A percentile compares a stretch with the other conserved stretches of the same genome.
These are phyloP conservation scores for Reticulitermes lucifugus DNA, from an alignment of 2,888 invertebrate species.

Conservation along the genomic window DNA sequence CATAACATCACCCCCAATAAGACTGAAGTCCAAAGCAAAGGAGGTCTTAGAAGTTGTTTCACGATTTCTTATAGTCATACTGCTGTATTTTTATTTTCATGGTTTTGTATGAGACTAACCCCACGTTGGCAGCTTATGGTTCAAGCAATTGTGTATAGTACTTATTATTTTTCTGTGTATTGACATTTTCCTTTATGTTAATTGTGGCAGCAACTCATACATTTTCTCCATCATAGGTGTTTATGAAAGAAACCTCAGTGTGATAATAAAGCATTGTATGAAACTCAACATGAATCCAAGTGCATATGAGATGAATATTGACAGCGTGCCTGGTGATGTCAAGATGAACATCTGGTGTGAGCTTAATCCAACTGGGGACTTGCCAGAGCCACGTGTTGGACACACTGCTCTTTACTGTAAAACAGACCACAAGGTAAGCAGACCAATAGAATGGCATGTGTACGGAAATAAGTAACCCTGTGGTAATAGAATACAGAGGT, in stretches of 20 bases:
- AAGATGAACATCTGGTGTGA: conserved; percentile 35
- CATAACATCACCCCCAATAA: too few species aligned
- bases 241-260: conserved; percentile 36
- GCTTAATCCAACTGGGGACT: conserved; percentile 30
- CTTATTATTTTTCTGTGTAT: too few species aligned
- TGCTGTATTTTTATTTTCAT: too few species aligned
- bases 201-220: neutral
- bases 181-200: neutral
- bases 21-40: too few species aligned
- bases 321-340: conserved; percentile 2
- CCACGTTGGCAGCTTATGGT: too few species aligned
- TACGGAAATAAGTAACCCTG: too few species aligned
- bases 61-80: too few species aligned
- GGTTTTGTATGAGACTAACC: too few species aligned
- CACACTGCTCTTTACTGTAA: conserved; percentile 42
- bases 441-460: neutral
- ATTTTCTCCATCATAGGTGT: conserved; percentile 13
- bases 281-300: neutral
- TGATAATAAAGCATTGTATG: neutral
- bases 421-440: conserved; percentile 31
- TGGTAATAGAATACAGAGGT: too few species aligned
- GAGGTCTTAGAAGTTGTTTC: too few species aligned
- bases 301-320: neutral
- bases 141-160: too few species aligned
- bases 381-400: conserved; percentile 46